Percentiles rank a stretch among this genome's conserved stretches.
Evolutionary conservation across 2,113 vertebrate genomes (phyloP).

Genomic region (Tetrax tetrax): DNA sequence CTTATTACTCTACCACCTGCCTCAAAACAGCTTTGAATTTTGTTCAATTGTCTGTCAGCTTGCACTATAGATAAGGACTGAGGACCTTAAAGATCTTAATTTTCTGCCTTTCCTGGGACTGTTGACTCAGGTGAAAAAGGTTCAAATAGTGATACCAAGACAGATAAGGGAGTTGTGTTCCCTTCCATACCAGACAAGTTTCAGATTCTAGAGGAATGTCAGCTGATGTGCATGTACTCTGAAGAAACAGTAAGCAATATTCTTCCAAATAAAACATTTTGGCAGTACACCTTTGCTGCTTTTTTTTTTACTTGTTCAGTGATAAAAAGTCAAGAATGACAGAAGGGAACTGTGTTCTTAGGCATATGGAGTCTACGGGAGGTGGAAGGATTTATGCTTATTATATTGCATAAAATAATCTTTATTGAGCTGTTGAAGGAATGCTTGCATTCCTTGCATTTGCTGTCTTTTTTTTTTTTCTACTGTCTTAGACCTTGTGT

Average conservation of each 20-base stretch:
- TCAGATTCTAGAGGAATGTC: neutral
- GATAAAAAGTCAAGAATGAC: neutral
- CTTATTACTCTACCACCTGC: neutral
- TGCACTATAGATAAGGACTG: neutral
- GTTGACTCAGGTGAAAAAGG: neutral
- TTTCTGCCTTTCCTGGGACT: neutral
- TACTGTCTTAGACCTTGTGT: neutral
- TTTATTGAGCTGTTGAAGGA: neutral
- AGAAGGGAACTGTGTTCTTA: neutral
- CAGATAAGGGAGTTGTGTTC: neutral
- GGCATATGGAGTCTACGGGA: neutral
- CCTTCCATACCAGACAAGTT: neutral
- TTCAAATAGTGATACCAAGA: neutral
- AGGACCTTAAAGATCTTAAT: neutral
- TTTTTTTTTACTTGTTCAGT: neutral
- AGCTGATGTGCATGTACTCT: fast-evolving
- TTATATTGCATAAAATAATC: neutral
- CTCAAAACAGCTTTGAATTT: neutral
- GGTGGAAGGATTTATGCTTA: neutral
- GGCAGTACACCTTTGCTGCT: neutral
- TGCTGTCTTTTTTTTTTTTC: neutral
- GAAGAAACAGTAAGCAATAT: neutral
- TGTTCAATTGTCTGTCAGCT: neutral
- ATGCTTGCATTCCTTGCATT: neutral
- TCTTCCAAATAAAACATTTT: neutral